Percentiles rank a stretch among this genome's conserved stretches.
phyloP scores from a whole-genome alignment of 1,140 invertebrate genomes.

The Maconellicoccus hirsutus region DNA sequence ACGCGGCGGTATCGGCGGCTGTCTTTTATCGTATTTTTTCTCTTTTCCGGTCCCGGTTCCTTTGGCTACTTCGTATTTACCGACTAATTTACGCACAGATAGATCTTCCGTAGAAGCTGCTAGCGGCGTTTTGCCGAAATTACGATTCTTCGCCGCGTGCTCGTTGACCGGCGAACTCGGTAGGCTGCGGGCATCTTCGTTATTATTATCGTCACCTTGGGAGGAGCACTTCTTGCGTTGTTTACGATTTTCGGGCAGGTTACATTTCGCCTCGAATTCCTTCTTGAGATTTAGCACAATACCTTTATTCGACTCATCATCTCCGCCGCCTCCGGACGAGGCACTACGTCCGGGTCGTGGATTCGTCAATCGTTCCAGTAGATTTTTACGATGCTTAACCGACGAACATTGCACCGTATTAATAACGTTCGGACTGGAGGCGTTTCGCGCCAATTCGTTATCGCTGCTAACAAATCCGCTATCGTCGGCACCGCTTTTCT shows the following conservation, averaged over 20 bases:
- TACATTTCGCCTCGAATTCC: constrained; percentile 69
- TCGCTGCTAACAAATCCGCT: constrained; percentile 1
- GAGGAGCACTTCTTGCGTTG: not conserved
- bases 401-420: not conserved
- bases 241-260: not conserved
- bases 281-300: constrained; percentile 71
- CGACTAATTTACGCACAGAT: constrained; percentile 59
- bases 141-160: constrained; percentile 36
- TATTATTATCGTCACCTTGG: constrained; percentile 4
- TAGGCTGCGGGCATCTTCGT: constrained; percentile 35
- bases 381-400: not conserved
- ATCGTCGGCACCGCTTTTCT: not conserved
- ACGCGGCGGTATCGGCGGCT: constrained; percentile 31
- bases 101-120: constrained; percentile 45
- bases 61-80: constrained; percentile 48
- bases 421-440: not conserved
- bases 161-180: constrained; percentile 47
- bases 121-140: constrained; percentile 27
- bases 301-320: constrained; percentile 35
- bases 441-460: not conserved
- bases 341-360: not conserved
- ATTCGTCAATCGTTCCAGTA: not conserved
- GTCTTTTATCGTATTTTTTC: constrained; percentile 17
- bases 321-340: not conserved
- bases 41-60: constrained; percentile 27